Evolutionary conservation across 2,113 vertebrate species (phyloP).

Genomic region (Thomomys bottae): DNA sequence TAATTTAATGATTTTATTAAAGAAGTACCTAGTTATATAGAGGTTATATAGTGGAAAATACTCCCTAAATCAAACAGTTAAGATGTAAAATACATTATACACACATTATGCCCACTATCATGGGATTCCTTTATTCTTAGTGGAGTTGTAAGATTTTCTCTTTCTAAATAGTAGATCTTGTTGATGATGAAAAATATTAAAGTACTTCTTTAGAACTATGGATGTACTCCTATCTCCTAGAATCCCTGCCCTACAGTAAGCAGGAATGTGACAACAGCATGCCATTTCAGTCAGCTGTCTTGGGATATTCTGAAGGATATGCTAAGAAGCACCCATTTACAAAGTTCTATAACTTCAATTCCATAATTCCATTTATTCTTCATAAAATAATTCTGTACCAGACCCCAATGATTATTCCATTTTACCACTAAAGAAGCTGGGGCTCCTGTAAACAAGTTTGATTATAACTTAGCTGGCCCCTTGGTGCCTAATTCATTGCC

Average conservation of each 20-base stretch:
- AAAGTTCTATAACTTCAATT: conserved; percentile 15
- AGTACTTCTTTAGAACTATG: background rate
- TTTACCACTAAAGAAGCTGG: background rate
- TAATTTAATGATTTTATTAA: conserved; percentile 25
- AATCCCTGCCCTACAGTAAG: background rate
- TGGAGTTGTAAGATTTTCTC: background rate
- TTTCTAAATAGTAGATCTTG: conserved; percentile 37
- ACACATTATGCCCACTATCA: background rate
- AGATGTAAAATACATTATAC: background rate
- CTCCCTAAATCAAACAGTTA: conserved; percentile 22
- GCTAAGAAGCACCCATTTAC: conserved; percentile 21
- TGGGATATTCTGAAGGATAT: background rate
- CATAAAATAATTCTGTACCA: background rate
- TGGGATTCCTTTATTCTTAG: conserved; percentile 25
- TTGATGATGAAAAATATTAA: background rate
- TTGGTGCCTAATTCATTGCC: background rate
- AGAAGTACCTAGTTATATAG: background rate
- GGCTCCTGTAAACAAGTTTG: background rate
- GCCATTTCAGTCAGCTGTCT: background rate
- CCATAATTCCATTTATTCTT: conserved; percentile 40
- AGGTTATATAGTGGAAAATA: conserved; percentile 48
- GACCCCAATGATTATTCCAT: background rate
- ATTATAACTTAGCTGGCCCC: background rate
- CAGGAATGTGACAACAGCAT: background rate
- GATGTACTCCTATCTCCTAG: background rate